Conservation (phyloP, 2,113 vertebrate species). For the Triplophysa tibetana region DNA sequence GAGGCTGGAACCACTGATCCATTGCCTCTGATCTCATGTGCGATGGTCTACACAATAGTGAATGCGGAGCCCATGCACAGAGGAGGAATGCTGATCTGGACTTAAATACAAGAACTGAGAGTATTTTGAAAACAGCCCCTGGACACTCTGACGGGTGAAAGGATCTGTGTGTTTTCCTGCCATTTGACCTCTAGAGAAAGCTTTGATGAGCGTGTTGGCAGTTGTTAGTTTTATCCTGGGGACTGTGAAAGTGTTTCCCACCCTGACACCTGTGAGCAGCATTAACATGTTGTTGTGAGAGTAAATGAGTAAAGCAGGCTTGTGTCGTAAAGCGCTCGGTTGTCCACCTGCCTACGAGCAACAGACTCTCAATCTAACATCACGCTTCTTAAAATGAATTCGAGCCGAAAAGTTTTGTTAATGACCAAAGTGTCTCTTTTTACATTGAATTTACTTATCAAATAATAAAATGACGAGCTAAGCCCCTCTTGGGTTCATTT, state of each 20-base stretch:
- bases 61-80: slow-evolving; percentile 18
- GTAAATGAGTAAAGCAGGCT: slow-evolving; percentile 37
- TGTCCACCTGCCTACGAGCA: background rate
- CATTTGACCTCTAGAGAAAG: slow-evolving; percentile 32
- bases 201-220: slow-evolving; percentile 18
- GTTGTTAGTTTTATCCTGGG: slow-evolving; percentile 11
- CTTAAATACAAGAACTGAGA: slow-evolving; percentile 11
- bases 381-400: too few species aligned
- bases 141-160: background rate
- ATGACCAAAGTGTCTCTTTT: too few species aligned
- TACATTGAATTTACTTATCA: too few species aligned
- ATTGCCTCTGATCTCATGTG: slow-evolving; percentile 43
- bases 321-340: slow-evolving; percentile 11
- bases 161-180: slow-evolving; percentile 38
- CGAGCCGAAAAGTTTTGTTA: too few species aligned
- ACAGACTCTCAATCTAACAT: background rate
- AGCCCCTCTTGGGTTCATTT: too few species aligned
- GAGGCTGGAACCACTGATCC: slow-evolving; percentile 39
- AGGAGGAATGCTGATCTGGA: slow-evolving; percentile 10
- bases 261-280: slow-evolving; percentile 25
- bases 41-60: slow-evolving; percentile 26
- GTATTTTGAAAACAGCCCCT: slow-evolving; percentile 10
- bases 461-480: too few species aligned
- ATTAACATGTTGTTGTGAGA: background rate
- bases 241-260: slow-evolving; percentile 33